Percentiles rank a stretch among this genome's conserved stretches.
Conservation (phyloP, 2,888 invertebrate species). For the Drosophila sordidula region DNA sequence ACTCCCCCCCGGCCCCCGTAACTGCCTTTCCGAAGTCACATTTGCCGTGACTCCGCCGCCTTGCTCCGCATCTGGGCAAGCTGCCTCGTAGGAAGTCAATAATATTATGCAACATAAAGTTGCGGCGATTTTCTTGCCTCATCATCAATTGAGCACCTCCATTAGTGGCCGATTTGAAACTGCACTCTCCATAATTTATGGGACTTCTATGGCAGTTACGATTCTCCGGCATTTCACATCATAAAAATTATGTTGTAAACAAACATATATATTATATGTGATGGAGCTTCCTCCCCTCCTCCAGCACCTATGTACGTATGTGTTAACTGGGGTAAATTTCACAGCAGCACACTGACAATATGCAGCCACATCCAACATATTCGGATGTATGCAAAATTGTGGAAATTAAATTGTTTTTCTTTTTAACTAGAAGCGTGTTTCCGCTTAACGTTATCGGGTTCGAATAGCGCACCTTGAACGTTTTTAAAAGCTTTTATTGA, state of each 20-base stretch:
- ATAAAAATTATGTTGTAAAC: conserved; percentile 40
- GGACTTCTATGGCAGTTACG: conserved; percentile 14
- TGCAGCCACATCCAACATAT: too few relatives aligned
- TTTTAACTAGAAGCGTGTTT: too few relatives aligned
- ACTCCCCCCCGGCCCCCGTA: background rate
- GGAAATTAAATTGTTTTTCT: too few relatives aligned
- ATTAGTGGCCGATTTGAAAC: conserved; percentile 46
- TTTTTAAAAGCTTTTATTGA: too few relatives aligned
- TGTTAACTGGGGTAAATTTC: too few relatives aligned
- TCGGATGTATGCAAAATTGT: too few relatives aligned
- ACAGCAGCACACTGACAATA: too few relatives aligned
- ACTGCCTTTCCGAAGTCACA: conserved; percentile 2
- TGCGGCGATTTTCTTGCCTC: conserved; percentile 43
- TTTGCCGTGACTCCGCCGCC: background rate
- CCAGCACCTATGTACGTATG: background rate
- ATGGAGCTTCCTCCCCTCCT: background rate
- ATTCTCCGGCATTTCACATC: conserved; percentile 22
- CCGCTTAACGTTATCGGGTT: too few relatives aligned
- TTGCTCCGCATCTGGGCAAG: conserved; percentile 6
- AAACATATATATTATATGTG: conserved; percentile 34
- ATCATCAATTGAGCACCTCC: conserved; percentile 46
- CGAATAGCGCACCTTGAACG: too few relatives aligned
- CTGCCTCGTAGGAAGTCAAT: conserved; percentile 38
- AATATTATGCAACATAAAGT: conserved; percentile 58
- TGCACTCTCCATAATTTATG: conserved; percentile 50